Evolutionary conservation across 2,888 invertebrate genomes (phyloP).

Genomic region (Cephus runcator): DNA sequence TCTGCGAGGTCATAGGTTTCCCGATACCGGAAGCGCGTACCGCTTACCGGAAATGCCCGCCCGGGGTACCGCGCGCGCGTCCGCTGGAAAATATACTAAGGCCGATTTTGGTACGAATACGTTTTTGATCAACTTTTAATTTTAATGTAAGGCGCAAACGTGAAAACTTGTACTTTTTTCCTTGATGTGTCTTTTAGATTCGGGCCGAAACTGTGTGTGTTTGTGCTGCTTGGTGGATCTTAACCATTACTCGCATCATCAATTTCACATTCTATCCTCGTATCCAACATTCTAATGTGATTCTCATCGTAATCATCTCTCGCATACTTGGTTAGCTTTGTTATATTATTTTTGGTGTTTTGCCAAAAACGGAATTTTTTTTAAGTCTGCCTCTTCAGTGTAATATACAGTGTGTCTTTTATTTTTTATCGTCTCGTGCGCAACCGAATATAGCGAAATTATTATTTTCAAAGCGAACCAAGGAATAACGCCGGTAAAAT

Average conservation of each 20-base stretch:
- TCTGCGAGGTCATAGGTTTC: constrained; percentile 4
- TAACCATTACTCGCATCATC: neutral
- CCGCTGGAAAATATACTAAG: constrained; percentile 62
- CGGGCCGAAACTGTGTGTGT: constrained; percentile 60
- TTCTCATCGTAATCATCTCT: constrained; percentile 6
- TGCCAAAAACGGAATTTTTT: constrained; percentile 55
- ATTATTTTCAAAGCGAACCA: constrained; percentile 46
- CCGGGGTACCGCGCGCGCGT: constrained; percentile 35
- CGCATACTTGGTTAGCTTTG: constrained; percentile 8
- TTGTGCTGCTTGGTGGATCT: constrained; percentile 4
- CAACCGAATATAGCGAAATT: constrained; percentile 53
- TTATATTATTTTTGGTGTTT: constrained; percentile 49
- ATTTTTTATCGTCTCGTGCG: constrained; percentile 54
- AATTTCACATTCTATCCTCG: neutral
- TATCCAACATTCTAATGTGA: neutral
- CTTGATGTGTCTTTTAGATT: constrained; percentile 64
- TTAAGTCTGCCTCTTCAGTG: constrained; percentile 13
- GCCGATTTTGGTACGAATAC: constrained; percentile 65
- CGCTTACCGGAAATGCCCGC: neutral
- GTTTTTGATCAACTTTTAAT: constrained; percentile 64
- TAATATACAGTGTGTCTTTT: constrained; percentile 30
- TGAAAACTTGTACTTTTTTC: constrained; percentile 65
- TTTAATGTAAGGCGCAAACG: constrained; percentile 65
- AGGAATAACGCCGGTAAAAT: constrained; percentile 59
- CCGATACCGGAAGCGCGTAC: constrained; percentile 3